A percentile compares a stretch with the other conserved stretches of the same genome.
phyloP scores from a whole-genome alignment of 2,888 invertebrate genomes.

The Doris montereyensis region DNA sequence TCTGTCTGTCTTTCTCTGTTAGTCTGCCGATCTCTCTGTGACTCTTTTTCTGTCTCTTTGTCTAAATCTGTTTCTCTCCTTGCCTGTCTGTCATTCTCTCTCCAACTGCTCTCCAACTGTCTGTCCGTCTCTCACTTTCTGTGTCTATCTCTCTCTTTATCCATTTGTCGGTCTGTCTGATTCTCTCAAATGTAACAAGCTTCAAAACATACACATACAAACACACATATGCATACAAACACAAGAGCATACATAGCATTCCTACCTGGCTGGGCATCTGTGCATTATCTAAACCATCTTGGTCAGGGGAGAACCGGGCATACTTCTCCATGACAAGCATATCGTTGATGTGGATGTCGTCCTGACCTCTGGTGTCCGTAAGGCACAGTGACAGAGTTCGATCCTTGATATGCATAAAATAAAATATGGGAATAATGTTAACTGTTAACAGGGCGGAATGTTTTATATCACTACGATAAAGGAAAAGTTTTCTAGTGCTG shows the following conservation, averaged over 20 bases:
- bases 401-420: conserved; percentile 44
- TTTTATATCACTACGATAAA: background rate
- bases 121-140: no score
- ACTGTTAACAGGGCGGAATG: background rate
- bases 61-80: background rate
- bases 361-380: conserved; percentile 75
- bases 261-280: conserved; percentile 11
- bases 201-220: no score
- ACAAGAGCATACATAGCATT: background rate
- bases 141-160: no score
- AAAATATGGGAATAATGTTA: background rate
- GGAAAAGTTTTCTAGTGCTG: background rate
- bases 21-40: no score
- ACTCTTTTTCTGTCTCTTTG: background rate
- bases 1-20: background rate
- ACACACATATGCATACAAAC: conserved; percentile 2
- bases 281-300: conserved; percentile 24
- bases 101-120: no score
- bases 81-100: no score
- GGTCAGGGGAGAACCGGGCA: conserved; percentile 70
- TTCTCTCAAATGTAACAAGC: no score
- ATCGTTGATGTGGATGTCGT: conserved; percentile 76
- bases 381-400: conserved; percentile 73
- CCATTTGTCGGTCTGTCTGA: no score
- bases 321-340: conserved; percentile 75